phyloP scores from a whole-genome alignment of 2,888 invertebrate genomes.

The Ornithoptera alexandrae region DNA sequence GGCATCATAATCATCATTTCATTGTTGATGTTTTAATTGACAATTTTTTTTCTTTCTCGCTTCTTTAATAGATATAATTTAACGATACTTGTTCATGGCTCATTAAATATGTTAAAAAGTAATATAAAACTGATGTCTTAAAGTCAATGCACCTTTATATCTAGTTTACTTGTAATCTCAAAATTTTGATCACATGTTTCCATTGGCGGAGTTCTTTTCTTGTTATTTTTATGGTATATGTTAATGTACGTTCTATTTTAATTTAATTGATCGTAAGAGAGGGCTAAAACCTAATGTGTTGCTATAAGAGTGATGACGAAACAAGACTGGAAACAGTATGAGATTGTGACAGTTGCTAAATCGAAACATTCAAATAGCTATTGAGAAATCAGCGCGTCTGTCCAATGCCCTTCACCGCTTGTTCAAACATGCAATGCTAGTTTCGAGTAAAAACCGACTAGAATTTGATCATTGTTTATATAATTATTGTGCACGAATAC shows the following conservation, averaged over 20 bases:
- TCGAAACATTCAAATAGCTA: slow-evolving; percentile 30
- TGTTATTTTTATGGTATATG: background rate
- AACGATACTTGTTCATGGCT: background rate
- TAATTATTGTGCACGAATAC: slow-evolving; percentile 12
- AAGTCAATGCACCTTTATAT: background rate
- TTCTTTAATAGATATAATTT: background rate
- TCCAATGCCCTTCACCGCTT: slow-evolving; percentile 30
- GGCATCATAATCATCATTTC: background rate
- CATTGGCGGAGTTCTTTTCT: background rate
- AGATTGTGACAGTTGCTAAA: slow-evolving; percentile 31
- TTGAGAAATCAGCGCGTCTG: slow-evolving; percentile 28
- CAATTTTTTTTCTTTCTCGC: background rate
- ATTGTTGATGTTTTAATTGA: background rate
- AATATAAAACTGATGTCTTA: background rate
- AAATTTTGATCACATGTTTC: background rate
- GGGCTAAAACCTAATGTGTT: slow-evolving; percentile 13
- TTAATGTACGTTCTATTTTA: background rate
- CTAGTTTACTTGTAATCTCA: background rate
- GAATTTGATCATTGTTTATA: slow-evolving; percentile 24
- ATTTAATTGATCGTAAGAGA: background rate
- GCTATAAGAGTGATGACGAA: slow-evolving; percentile 18
- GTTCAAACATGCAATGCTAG: slow-evolving; percentile 25
- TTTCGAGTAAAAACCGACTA: slow-evolving; percentile 16
- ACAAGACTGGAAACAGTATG: slow-evolving; percentile 23
- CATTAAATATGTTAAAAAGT: slow-evolving; percentile 2